These are phyloP conservation scores for Sinonovacula constricta DNA, from an alignment of 1,140 invertebrate genomes.

Conservation along the genomic window DNA sequence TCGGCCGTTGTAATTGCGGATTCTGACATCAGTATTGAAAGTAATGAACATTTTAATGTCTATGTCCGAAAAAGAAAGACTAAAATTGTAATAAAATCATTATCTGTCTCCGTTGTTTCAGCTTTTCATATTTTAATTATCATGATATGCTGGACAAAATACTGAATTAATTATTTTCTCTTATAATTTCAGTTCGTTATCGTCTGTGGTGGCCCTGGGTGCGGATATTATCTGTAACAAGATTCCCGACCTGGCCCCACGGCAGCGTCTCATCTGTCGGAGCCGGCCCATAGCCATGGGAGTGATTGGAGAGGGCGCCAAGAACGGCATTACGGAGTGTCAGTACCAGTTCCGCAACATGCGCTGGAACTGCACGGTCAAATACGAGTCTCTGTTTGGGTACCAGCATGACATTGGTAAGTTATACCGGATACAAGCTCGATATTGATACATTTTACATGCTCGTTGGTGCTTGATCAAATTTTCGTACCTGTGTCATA, in stretches of 20 bases:
- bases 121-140: too few species aligned
- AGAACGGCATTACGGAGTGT: constrained; percentile 86
- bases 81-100: too few species aligned
- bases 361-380: constrained; percentile 90
- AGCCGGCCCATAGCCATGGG: constrained; percentile 90
- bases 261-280: constrained; percentile 90
- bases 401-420: constrained; percentile 64
- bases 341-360: constrained; percentile 87
- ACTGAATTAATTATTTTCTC: too few species aligned
- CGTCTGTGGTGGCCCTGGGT: constrained; percentile 83
- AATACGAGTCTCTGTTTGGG: constrained; percentile 65
- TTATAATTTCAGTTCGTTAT: constrained; percentile 67
- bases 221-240: constrained; percentile 89
- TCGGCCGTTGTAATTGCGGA: too few species aligned
- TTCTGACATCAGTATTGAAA: too few species aligned
- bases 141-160: too few species aligned
- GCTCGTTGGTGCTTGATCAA: too few species aligned
- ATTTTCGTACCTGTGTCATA: too few species aligned
- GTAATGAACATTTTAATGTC: too few species aligned
- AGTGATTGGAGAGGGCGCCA: constrained; percentile 90
- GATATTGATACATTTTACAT: not conserved
- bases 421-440: constrained; percentile 4
- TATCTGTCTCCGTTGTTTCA: too few species aligned
- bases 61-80: too few species aligned
- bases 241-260: constrained; percentile 90